Conservation (phyloP, 2,888 invertebrate genomes). For the Caenorhabditis uteleia region DNA sequence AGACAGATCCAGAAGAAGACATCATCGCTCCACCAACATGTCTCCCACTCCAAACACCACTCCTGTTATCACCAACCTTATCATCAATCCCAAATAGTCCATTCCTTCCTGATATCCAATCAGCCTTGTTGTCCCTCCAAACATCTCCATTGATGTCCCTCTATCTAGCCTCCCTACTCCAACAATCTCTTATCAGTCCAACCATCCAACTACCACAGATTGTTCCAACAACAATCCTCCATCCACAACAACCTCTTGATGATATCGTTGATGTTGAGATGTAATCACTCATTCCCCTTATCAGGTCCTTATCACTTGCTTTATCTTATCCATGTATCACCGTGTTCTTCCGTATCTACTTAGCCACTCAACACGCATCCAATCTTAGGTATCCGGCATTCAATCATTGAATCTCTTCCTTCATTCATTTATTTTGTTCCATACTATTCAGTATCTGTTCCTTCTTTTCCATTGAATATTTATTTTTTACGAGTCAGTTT, state of each 20-base stretch:
- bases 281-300: constrained; percentile 3
- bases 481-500: too few species aligned
- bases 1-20: constrained; percentile 34
- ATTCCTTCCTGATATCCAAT: constrained; percentile 18
- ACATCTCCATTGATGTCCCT: constrained; percentile 20
- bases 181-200: constrained; percentile 13
- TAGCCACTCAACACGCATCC: not conserved
- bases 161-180: constrained; percentile 27
- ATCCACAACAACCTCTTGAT: constrained; percentile 1
- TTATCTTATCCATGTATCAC: not conserved
- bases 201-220: not conserved
- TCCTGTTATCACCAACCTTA: constrained; percentile 12
- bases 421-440: not conserved
- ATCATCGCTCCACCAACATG: not conserved
- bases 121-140: constrained; percentile 24
- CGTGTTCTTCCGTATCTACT: too few species aligned
- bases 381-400: not conserved
- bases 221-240: not conserved
- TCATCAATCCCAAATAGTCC: constrained; percentile 8
- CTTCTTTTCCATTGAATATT: too few species aligned
- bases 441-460: not conserved
- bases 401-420: constrained; percentile 3
- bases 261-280: constrained; percentile 28
- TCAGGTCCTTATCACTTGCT: not conserved
- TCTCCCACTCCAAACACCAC: constrained; percentile 9